Evolutionary conservation across 2,113 vertebrate species (phyloP).

Genomic region (Podarcis raffonei): DNA sequence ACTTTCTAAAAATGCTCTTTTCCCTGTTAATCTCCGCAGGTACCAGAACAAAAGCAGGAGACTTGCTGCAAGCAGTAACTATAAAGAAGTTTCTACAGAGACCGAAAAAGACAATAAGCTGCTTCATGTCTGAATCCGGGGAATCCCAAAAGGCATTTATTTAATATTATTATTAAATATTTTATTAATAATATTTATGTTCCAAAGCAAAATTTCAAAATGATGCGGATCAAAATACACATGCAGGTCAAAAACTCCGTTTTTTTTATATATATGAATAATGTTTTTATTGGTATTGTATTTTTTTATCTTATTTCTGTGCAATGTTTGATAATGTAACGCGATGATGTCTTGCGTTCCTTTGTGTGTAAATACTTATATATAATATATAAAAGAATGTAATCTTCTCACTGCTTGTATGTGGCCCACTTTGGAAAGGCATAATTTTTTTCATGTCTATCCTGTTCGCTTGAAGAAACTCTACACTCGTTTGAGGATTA

Average conservation of each 20-base stretch:
- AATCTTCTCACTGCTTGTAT: constrained; percentile 20
- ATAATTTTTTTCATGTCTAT: constrained; percentile 57
- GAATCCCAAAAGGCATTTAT: constrained; percentile 40
- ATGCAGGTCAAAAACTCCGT: constrained; percentile 62
- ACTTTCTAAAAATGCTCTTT: neutral
- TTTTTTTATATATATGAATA: constrained; percentile 5
- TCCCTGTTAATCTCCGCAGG: constrained; percentile 28
- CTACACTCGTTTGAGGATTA: constrained; percentile 53
- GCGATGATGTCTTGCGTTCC: neutral
- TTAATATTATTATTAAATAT: constrained; percentile 60
- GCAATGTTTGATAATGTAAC: constrained; percentile 41
- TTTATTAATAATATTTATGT: constrained; percentile 73
- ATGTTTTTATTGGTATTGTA: constrained; percentile 51
- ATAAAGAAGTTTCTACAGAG: constrained; percentile 61
- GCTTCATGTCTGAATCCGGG: constrained; percentile 7
- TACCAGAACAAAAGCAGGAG: constrained; percentile 56
- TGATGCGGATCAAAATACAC: constrained; percentile 53
- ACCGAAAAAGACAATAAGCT: constrained; percentile 38
- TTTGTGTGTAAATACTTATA: constrained; percentile 33
- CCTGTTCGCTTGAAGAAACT: constrained; percentile 69
- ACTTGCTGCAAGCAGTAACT: constrained; percentile 23
- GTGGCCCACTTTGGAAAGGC: constrained; percentile 33
- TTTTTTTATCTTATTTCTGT: constrained; percentile 69
- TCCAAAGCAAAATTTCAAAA: constrained; percentile 48
- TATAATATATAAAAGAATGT: constrained; percentile 10